Evolutionary conservation across 2,888 invertebrate species (phyloP).

Genomic region (Dryococelus australis): DNA sequence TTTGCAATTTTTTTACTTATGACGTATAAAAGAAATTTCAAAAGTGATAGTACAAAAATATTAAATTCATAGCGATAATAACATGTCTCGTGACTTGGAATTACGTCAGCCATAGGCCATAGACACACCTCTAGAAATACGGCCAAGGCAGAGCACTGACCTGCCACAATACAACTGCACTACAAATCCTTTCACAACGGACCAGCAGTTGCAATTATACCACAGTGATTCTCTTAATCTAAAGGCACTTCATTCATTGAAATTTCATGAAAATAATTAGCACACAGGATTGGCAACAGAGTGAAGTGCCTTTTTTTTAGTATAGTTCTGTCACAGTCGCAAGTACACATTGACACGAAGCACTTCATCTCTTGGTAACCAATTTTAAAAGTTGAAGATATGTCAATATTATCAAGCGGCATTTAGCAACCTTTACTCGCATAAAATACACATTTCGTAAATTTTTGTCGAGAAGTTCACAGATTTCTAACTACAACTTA

Average conservation of each 20-base stretch:
- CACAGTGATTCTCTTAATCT: conserved; percentile 37
- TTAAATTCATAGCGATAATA: conserved; percentile 25
- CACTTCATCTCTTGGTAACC: conserved; percentile 48
- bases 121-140: conserved; percentile 35
- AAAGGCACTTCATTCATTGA: conserved; percentile 47
- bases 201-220: conserved; percentile 29
- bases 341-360: conserved; percentile 42
- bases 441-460: conserved; percentile 42
- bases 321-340: conserved; percentile 34
- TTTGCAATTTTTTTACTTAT: conserved; percentile 12
- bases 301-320: conserved; percentile 44
- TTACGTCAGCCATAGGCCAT: conserved; percentile 11
- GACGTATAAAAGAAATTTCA: conserved; percentile 27
- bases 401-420: conserved; percentile 40
- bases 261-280: conserved; percentile 44
- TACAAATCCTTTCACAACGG: not conserved
- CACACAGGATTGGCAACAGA: conserved; percentile 43
- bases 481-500: not conserved
- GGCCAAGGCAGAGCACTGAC: conserved; percentile 41
- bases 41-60: conserved; percentile 26
- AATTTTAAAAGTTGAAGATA: conserved; percentile 46
- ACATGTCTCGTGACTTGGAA: conserved; percentile 7
- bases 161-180: conserved; percentile 38
- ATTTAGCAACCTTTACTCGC: conserved; percentile 35
- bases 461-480: conserved; percentile 39